Conservation (phyloP, 2,888 invertebrate species). For the Acleris holmiana region DNA sequence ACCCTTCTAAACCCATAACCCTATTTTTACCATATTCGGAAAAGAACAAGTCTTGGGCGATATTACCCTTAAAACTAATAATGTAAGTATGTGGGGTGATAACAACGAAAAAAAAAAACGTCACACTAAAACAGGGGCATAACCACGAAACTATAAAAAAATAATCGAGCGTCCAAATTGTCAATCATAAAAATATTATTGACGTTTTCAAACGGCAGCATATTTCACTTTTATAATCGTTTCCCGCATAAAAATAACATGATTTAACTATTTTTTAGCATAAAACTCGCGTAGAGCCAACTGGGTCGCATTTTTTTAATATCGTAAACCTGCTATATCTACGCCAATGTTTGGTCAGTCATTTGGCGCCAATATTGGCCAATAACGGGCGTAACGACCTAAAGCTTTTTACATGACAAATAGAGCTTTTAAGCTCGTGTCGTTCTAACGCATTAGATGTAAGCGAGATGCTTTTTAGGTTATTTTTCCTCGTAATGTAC, state of each 20-base stretch:
- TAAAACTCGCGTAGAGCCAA: conserved; percentile 18
- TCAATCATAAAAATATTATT: conserved; percentile 1
- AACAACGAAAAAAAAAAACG: too few relatives aligned
- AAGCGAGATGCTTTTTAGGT: conserved; percentile 42
- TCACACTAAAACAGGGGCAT: too few relatives aligned
- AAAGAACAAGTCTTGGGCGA: too few relatives aligned
- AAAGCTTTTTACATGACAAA: conserved; percentile 58
- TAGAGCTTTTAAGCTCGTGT: conserved; percentile 52
- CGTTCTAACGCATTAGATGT: conserved; percentile 40
- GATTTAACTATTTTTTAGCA: conserved; percentile 15
- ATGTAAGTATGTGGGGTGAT: too few relatives aligned
- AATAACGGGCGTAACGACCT: conserved; percentile 47
- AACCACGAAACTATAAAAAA: too few relatives aligned
- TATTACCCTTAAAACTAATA: too few relatives aligned
- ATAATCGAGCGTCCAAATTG: not conserved
- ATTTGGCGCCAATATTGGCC: conserved; percentile 47
- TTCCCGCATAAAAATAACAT: conserved; percentile 1
- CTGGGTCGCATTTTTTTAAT: conserved; percentile 13
- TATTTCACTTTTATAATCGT: conserved; percentile 3
- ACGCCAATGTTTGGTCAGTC: conserved; percentile 35
- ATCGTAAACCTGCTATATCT: conserved; percentile 28
- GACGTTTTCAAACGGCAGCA: not conserved
- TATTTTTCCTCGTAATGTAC: conserved; percentile 38
- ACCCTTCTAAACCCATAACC: too few relatives aligned
- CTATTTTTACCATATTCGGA: too few relatives aligned